These are phyloP conservation scores for Rhinogobio ventralis DNA, from an alignment of 2,797 vertebrate genomes.

Conservation along the genomic window DNA sequence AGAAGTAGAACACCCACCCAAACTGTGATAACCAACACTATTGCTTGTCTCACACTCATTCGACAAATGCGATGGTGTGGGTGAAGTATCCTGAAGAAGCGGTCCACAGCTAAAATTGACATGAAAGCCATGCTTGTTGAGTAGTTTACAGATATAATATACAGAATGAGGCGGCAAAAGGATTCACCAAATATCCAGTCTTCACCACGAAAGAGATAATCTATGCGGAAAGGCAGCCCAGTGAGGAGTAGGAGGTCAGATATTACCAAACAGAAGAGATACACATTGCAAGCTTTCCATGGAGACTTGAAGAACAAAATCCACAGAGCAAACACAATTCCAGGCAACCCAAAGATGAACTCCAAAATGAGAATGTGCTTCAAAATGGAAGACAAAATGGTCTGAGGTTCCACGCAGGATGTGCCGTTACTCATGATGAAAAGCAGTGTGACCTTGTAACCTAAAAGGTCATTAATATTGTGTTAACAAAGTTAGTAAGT, in stretches of 20 bases:
- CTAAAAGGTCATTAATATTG: not conserved
- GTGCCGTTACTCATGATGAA: conserved; percentile 52
- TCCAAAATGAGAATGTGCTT: conserved; percentile 72
- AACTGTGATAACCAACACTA: conserved; percentile 48
- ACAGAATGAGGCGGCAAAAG: conserved; percentile 73
- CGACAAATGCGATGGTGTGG: conserved; percentile 70
- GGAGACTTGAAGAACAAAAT: conserved; percentile 77
- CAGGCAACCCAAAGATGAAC: conserved; percentile 74
- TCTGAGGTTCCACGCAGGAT: conserved; percentile 33
- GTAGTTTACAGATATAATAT: conserved; percentile 76
- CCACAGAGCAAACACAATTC: conserved; percentile 71
- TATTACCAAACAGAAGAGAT: conserved; percentile 75
- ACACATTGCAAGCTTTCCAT: conserved; percentile 71
- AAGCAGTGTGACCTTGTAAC: not conserved
- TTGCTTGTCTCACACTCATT: conserved; percentile 41
- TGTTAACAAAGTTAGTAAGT: not conserved
- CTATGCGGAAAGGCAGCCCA: conserved; percentile 75
- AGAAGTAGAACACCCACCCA: conserved; percentile 73
- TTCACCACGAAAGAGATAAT: conserved; percentile 62
- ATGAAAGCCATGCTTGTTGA: conserved; percentile 78
- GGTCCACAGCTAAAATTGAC: conserved; percentile 71
- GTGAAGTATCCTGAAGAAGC: conserved; percentile 80
- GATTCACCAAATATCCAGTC: conserved; percentile 67
- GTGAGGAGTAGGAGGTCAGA: conserved; percentile 78
- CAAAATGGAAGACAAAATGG: conserved; percentile 46